These are phyloP conservation scores for Chironomus tepperi DNA, from an alignment of 1,140 invertebrate genomes.

Conservation along the genomic window DNA sequence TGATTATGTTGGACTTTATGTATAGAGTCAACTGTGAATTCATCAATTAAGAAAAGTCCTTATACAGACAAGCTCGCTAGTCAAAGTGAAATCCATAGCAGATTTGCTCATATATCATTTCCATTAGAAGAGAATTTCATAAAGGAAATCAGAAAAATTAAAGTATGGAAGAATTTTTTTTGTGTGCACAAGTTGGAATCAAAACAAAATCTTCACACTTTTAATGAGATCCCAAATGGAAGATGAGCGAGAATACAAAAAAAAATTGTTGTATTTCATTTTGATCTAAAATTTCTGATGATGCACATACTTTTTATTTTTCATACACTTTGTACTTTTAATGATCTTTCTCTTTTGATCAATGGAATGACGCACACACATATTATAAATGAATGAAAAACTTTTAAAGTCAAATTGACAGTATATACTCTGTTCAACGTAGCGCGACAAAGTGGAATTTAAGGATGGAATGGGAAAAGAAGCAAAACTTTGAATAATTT, in stretches of 20 bases:
- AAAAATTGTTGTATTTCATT: constrained; percentile 19
- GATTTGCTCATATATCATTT: too few species aligned
- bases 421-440: not conserved
- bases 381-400: not conserved
- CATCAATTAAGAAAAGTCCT: too few species aligned
- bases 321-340: constrained; percentile 3
- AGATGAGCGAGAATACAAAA: not conserved
- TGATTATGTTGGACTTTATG: too few species aligned
- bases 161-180: too few species aligned
- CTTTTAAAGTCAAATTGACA: constrained; percentile 9
- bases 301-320: constrained; percentile 3
- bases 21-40: too few species aligned
- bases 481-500: not conserved
- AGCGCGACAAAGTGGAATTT: not conserved
- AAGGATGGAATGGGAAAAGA: not conserved
- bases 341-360: constrained; percentile 22
- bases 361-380: not conserved
- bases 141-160: too few species aligned
- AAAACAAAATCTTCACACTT: constrained; percentile 18
- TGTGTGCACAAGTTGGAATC: not conserved
- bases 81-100: too few species aligned
- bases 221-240: constrained; percentile 11
- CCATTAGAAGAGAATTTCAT: too few species aligned
- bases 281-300: constrained; percentile 24
- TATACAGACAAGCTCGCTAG: too few species aligned